Conservation (phyloP, 1,140 invertebrate species). For the Drosophila bocki region DNA sequence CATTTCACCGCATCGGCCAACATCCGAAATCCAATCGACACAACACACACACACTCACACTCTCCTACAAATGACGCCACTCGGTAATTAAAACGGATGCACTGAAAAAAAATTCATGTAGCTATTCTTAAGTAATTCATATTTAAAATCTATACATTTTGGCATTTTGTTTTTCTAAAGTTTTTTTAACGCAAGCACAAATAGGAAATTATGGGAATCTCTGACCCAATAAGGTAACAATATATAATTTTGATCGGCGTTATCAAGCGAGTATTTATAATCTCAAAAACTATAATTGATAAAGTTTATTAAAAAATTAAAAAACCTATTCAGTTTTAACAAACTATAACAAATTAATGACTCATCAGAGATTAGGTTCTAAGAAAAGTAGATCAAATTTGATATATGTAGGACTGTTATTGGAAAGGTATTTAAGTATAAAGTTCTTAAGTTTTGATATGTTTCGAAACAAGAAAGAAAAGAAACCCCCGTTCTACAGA, state of each 20-base stretch:
- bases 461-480: background rate
- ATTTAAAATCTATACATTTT: background rate
- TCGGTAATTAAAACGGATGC: conserved; percentile 35
- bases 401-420: background rate
- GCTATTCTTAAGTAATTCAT: no score
- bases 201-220: no score
- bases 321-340: background rate
- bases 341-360: background rate
- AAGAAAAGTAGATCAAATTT: background rate
- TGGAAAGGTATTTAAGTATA: background rate
- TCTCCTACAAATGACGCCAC: conserved; percentile 35
- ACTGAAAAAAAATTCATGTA: background rate
- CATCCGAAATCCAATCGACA: conserved; percentile 28
- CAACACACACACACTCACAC: background rate
- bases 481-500: background rate
- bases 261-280: background rate
- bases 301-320: background rate
- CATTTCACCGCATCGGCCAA: conserved; percentile 2
- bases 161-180: background rate
- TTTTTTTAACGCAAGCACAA: background rate
- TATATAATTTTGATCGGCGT: background rate
- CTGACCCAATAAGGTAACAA: background rate
- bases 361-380: background rate
- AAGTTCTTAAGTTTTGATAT: background rate
- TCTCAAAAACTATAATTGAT: background rate